Conservation (phyloP, 2,888 invertebrate genomes). For the Ophion slaviceki region DNA sequence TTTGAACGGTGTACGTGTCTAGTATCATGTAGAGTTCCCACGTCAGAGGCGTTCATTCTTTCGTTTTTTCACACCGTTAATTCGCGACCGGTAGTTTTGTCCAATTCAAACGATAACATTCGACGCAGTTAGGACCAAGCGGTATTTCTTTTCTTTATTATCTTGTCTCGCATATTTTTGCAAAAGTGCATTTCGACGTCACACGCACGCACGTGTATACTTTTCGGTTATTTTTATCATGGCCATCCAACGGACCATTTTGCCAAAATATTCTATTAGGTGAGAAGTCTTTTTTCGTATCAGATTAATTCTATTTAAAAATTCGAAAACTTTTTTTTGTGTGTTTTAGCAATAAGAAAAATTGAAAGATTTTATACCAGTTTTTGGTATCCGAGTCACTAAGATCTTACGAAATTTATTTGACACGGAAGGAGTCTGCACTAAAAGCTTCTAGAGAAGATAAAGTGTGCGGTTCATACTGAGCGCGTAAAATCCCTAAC, state of each 20-base stretch:
- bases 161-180: background rate
- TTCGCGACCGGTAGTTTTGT: background rate
- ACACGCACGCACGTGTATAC: background rate
- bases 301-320: too few species aligned
- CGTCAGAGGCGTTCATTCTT: background rate
- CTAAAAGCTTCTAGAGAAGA: background rate
- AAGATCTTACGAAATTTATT: too few species aligned
- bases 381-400: too few species aligned
- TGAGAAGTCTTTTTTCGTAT: too few species aligned
- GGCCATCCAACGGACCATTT: background rate
- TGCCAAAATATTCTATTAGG: background rate
- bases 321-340: too few species aligned
- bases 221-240: background rate
- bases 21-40: background rate
- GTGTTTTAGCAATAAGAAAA: too few species aligned
- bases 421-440: background rate
- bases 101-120: background rate
- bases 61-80: constrained; percentile 2
- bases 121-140: background rate
- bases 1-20: background rate
- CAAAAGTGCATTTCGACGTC: background rate
- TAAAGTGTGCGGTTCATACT: background rate
- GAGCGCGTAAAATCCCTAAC: constrained; percentile 16
- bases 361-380: too few species aligned
- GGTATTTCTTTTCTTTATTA: background rate